Conservation (phyloP, 2,797 vertebrate species). For the Pipistrellus pipistrellus region DNA sequence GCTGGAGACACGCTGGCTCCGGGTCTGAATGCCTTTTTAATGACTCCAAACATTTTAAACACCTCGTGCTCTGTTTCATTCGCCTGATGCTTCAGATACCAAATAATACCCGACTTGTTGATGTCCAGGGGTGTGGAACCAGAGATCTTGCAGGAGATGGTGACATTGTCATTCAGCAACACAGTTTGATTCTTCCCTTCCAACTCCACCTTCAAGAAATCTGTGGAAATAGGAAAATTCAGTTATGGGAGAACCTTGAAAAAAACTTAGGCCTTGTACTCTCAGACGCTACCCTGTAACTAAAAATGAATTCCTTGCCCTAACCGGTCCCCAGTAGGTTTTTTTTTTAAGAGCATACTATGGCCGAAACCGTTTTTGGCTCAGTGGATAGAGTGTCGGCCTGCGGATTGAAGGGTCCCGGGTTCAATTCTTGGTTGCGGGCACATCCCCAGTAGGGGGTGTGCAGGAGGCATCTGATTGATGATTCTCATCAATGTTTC, state of each 20-base stretch:
- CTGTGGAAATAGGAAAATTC: constrained; percentile 25
- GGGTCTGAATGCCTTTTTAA: fast-evolving
- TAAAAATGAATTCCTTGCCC: background rate
- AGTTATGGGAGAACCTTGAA: background rate
- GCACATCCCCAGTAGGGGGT: too few species aligned
- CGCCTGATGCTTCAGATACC: fast-evolving
- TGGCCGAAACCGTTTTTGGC: too few species aligned
- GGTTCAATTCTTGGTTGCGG: too few species aligned
- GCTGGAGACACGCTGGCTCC: fast-evolving
- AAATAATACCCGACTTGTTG: background rate
- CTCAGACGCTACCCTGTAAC: background rate
- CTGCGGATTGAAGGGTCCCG: too few species aligned
- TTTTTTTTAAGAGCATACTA: too few species aligned
- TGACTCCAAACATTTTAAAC: background rate
- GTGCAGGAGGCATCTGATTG: too few species aligned
- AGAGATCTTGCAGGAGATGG: background rate
- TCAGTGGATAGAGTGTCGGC: too few species aligned
- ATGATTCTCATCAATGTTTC: too few species aligned
- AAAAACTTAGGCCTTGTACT: background rate
- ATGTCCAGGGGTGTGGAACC: background rate
- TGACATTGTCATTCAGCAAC: background rate
- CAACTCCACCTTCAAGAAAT: background rate
- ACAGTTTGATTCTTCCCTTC: background rate
- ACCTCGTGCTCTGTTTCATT: background rate
- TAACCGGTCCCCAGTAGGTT: too few species aligned